Percentiles rank a stretch among this genome's conserved stretches.
Conservation (phyloP, 2,888 invertebrate genomes). For the Phasia obesa region DNA sequence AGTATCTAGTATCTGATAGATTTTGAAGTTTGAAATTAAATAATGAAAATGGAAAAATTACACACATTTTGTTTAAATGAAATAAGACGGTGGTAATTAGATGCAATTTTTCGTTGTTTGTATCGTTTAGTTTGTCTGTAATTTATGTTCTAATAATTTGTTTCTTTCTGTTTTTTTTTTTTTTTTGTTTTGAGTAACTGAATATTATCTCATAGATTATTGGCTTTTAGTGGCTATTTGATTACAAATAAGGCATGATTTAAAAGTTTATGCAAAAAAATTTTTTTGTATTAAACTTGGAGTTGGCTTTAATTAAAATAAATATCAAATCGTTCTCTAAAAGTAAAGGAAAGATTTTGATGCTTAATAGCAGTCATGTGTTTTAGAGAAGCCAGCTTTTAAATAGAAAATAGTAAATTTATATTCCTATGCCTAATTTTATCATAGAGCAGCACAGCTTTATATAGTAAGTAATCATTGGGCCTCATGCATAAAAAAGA, state of each 20-base stretch:
- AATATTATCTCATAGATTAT: background rate
- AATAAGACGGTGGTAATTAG: conserved; percentile 56
- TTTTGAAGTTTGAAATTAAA: conserved; percentile 4
- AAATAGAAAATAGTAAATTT: too few relatives aligned
- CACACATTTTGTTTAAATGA: conserved; percentile 56
- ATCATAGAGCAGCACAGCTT: too few relatives aligned
- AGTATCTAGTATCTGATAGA: background rate
- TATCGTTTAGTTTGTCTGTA: conserved; percentile 44
- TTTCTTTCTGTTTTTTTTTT: background rate
- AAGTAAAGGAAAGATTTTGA: too few relatives aligned
- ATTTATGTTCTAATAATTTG: conserved; percentile 53
- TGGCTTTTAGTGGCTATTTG: background rate
- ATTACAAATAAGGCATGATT: background rate
- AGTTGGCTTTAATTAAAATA: background rate
- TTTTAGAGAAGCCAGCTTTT: too few relatives aligned
- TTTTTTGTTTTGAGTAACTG: background rate
- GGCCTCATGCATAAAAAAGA: too few relatives aligned
- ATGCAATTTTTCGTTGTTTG: conserved; percentile 42
- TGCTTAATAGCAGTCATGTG: too few relatives aligned
- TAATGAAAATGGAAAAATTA: conserved; percentile 54
- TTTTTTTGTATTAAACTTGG: background rate
- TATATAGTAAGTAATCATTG: too few relatives aligned
- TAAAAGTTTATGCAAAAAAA: background rate
- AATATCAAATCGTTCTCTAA: background rate
- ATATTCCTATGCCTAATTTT: too few relatives aligned